Evolutionary conservation across 2,888 invertebrate species (phyloP), one percentile per base, ranked within the genome.

Genomic region (Ellobium chinense): DNA sequence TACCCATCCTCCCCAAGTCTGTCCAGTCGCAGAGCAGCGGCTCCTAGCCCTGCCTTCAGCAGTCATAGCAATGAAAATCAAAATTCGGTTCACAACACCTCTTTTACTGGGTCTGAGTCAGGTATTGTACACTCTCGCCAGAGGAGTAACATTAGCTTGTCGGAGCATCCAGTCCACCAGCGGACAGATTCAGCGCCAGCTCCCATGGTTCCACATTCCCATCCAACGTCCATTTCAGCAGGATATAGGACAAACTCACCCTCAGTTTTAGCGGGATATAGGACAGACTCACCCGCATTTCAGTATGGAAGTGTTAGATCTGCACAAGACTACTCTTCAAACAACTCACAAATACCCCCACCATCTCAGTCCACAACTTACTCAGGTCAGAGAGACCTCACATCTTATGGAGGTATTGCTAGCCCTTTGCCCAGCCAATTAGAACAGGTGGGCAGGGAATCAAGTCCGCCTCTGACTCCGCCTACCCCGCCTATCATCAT

Each of bases 401-500:
- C 39, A 12, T 18, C 29, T 24, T 60, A 36, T 27, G 34, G 66
- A 2, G 34, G 18, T 46, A 63, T 1, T 21, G 56, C 34, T 60
- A 58, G 29, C 37, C 68, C 24, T 27, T 70, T 62, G 21, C 54
- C 69, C 4, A 60, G 4, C 39, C 60, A 60, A 34, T 54, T 54
- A 56, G 76, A 76, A n/a, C 62, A 29, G 24, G 31, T 29, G 14
- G 78, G 60, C 9, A 29, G 56, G n/a, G 78, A 56, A 29, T 36
- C 39, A 36, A 63, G 65, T n/a, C 83, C 86, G 27, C 86, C 85
- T 24, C 82, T 81, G 60, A 85, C 86, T 72, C 85, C 86, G 31
- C 82, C 87, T 82, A 80, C 87, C 84, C 88, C 88, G 36, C 77
- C 76, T 29, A 62, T 77, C 39, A 54, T 63, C n/a, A 65, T 82